These are phyloP conservation scores for Meloidogyne chitwoodi DNA, from an alignment of 1,140 invertebrate genomes.

Conservation along the genomic window DNA sequence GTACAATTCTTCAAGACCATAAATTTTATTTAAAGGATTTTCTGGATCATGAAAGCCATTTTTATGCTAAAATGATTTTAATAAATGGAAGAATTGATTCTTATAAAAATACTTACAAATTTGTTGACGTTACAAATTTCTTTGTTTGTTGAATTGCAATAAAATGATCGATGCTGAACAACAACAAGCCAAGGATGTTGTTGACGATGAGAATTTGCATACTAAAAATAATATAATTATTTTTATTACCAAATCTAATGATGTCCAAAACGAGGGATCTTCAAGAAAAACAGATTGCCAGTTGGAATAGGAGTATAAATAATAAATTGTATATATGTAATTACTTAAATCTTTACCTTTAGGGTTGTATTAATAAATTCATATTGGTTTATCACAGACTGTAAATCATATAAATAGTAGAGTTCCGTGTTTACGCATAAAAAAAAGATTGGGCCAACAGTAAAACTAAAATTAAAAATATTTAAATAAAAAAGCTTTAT, in stretches of 20 bases:
- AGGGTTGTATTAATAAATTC: slow-evolving; percentile 4
- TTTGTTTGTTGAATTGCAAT: not conserved
- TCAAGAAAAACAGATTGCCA: too few relatives aligned
- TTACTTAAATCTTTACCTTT: not conserved
- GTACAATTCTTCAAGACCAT: slow-evolving; percentile 16
- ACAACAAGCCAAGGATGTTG: not conserved
- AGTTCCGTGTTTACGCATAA: slow-evolving; percentile 3
- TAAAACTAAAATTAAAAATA: not conserved
- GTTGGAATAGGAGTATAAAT: too few relatives aligned
- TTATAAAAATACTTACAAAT: not conserved
- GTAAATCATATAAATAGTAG: slow-evolving; percentile 4
- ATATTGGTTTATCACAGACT: not conserved
- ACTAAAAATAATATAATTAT: not conserved
- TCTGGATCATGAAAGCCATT: not conserved
- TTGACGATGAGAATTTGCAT: not conserved
- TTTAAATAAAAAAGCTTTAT: not conserved
- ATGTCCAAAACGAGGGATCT: too few relatives aligned
- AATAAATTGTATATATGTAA: too few relatives aligned
- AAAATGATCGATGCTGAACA: slow-evolving; percentile 8
- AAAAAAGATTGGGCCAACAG: slow-evolving; percentile 4
- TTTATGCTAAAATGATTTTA: slow-evolving; percentile 1
- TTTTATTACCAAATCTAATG: too few relatives aligned
- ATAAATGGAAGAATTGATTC: not conserved
- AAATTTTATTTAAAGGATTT: not conserved
- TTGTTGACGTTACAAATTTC: slow-evolving; percentile 4